A percentile compares a stretch with the other conserved stretches of the same genome.
Conservation (phyloP, 2,113 vertebrate species). For the Sceloporus tristichus region DNA sequence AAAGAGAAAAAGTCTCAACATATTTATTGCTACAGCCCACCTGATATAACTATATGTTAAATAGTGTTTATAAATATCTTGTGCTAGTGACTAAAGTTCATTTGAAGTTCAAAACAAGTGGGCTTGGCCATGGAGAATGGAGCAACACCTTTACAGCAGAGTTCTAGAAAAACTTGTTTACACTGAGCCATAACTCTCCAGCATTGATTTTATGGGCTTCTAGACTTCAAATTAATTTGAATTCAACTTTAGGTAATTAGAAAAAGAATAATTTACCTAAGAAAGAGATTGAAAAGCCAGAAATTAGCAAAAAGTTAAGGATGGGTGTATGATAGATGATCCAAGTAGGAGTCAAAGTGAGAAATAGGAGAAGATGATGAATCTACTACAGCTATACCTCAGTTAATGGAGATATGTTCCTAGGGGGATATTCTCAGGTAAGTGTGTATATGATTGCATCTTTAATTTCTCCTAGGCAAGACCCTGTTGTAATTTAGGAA, state of each 20-base stretch:
- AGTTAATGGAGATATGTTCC: too few relatives aligned
- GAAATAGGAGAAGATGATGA: not conserved
- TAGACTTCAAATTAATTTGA: not conserved
- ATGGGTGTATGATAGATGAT: not conserved
- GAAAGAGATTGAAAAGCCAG: not conserved
- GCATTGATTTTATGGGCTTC: not conserved
- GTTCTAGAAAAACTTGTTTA: conserved; percentile 9
- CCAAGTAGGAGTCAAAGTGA: not conserved
- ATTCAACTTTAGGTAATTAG: not conserved
- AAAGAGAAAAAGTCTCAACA: not conserved
- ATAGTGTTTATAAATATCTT: not conserved
- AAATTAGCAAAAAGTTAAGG: not conserved
- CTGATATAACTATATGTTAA: not conserved
- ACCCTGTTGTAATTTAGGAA: not conserved
- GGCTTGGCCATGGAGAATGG: not conserved
- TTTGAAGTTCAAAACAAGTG: not conserved
- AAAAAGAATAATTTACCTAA: not conserved
- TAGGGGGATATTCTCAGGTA: not conserved
- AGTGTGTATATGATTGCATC: not conserved
- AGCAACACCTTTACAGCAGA: not conserved
- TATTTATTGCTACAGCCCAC: not conserved
- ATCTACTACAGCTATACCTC: not conserved
- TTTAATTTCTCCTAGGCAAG: not conserved
- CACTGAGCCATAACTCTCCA: not conserved
- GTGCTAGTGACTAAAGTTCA: not conserved